These are phyloP conservation scores for Eulemur macaco DNA, from an alignment of 2,113 vertebrate genomes.

Conservation along the genomic window DNA sequence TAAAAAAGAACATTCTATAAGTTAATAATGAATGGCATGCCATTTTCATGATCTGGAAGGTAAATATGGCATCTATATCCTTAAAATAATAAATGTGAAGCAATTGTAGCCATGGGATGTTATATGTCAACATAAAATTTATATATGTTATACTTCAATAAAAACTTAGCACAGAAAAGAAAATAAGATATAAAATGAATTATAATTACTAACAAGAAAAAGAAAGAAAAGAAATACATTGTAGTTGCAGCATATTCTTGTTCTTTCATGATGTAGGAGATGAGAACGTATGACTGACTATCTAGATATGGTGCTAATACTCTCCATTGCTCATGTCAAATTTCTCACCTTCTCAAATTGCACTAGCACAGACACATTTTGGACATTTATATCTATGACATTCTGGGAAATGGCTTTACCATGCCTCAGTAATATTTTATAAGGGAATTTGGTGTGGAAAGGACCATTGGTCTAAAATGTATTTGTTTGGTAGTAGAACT, in stretches of 20 bases:
- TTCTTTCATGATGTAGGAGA: background rate
- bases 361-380: slow-evolving; percentile 36
- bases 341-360: slow-evolving; percentile 69
- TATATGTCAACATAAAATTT: background rate
- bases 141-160: background rate
- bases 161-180: background rate
- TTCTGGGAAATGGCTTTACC: slow-evolving; percentile 65
- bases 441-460: slow-evolving; percentile 48
- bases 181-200: background rate
- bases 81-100: background rate
- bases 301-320: slow-evolving; percentile 35
- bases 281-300: background rate
- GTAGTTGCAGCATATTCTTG: background rate
- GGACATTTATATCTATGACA: slow-evolving; percentile 1
- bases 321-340: slow-evolving; percentile 36
- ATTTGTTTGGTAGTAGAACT: background rate
- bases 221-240: background rate
- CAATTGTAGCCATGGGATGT: background rate
- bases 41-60: background rate
- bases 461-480: background rate
- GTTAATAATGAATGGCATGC: background rate
- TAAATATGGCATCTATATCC: background rate
- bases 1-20: background rate
- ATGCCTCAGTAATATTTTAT: slow-evolving; percentile 60
- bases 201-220: background rate